These are phyloP conservation scores for Noctilio leporinus DNA, from an alignment of 2,113 vertebrate genomes.

Conservation along the genomic window DNA sequence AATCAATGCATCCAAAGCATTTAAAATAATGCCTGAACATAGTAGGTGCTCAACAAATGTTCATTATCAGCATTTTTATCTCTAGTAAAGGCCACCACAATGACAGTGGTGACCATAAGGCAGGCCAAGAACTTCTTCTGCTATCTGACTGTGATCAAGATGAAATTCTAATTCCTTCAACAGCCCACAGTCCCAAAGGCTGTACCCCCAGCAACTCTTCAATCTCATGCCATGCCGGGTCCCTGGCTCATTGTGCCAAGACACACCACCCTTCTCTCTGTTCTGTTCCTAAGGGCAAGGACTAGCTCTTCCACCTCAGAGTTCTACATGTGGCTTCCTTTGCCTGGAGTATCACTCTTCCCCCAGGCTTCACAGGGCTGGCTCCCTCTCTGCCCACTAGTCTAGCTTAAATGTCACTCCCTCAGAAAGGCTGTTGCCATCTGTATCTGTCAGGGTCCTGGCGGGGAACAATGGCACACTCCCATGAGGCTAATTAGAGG, in stretches of 20 bases:
- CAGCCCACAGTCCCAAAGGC: not conserved
- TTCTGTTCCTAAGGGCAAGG: not conserved
- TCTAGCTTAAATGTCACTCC: constrained; percentile 71
- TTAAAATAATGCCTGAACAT: not conserved
- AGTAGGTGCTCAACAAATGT: not conserved
- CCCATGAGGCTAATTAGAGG: constrained; percentile 6
- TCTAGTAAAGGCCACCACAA: not conserved
- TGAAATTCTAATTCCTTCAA: not conserved
- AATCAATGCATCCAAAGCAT: not conserved
- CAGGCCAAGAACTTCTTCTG: not conserved
- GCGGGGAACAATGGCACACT: constrained; percentile 36
- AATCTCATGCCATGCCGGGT: not conserved
- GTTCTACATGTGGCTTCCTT: not conserved
- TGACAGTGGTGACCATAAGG: not conserved
- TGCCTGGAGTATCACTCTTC: constrained; percentile 23
- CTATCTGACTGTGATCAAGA: not conserved
- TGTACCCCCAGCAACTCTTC: not conserved
- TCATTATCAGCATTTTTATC: not conserved
- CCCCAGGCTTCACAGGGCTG: constrained; percentile 51
- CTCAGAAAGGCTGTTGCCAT: constrained; percentile 60
- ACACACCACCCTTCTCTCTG: not conserved
- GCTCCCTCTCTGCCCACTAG: constrained; percentile 48
- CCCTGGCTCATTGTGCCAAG: rapidly evolving
- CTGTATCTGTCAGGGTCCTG: constrained; percentile 58
- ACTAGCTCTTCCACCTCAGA: not conserved